These are phyloP conservation scores for Cryptomyrus ogoouensis DNA, from an alignment of 2,113 vertebrate species.

Conservation along the genomic window DNA sequence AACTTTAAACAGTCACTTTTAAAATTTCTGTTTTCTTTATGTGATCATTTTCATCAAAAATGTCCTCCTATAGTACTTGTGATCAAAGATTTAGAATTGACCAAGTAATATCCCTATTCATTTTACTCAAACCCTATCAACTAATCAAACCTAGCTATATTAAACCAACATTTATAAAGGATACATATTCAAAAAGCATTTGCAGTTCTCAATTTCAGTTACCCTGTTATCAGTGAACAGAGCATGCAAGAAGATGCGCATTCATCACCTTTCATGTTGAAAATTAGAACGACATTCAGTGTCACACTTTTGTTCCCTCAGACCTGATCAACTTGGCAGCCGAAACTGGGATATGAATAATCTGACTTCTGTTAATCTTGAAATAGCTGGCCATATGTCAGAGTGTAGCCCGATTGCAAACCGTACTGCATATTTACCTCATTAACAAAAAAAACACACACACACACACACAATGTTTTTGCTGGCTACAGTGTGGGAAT, in stretches of 20 bases:
- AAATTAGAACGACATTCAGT: background rate
- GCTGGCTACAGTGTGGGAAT: conserved; percentile 53
- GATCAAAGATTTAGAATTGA: background rate
- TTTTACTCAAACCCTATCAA: background rate
- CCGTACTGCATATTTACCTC: background rate
- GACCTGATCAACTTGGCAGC: background rate
- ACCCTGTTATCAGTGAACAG: background rate
- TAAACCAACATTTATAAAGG: background rate
- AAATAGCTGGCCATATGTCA: background rate
- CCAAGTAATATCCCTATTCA: background rate
- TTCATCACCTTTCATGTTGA: background rate
- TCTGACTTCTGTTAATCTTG: background rate
- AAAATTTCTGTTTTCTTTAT: background rate
- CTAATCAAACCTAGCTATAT: background rate
- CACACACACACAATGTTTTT: conserved; percentile 1
- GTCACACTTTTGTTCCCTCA: background rate
- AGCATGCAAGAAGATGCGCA: background rate
- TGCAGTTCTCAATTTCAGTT: background rate
- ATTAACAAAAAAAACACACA: background rate
- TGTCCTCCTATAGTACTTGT: background rate
- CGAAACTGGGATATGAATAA: background rate
- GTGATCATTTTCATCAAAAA: background rate
- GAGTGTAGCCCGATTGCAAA: background rate
- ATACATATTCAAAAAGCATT: background rate
- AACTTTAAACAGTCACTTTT: background rate